These are phyloP conservation scores for Anarhynchus alexandrinus DNA, from an alignment of 2,113 vertebrate genomes.

Conservation along the genomic window DNA sequence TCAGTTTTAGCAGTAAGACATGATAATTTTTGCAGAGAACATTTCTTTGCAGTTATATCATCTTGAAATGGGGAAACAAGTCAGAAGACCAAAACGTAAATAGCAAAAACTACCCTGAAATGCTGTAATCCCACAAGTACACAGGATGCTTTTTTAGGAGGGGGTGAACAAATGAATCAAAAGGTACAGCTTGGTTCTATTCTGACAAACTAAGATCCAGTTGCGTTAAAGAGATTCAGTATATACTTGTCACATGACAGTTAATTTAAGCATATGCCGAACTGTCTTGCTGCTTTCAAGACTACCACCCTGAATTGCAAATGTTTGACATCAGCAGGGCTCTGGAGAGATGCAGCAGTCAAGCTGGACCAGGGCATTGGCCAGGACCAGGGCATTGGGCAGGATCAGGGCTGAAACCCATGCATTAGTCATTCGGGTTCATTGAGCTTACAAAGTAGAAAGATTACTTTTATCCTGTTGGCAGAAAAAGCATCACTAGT, in stretches of 20 bases:
- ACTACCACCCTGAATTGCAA: not conserved
- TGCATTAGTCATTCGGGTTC: not conserved
- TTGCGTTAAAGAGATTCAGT: not conserved
- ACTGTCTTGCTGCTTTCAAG: not conserved
- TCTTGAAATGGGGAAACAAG: not conserved
- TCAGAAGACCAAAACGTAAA: constrained; percentile 14
- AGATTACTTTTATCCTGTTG: constrained; percentile 6
- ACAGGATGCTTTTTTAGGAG: not conserved
- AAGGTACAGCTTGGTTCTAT: not conserved
- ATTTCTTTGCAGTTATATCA: constrained; percentile 24
- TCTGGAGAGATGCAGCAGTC: not conserved
- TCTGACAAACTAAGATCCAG: not conserved
- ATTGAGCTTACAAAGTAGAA: not conserved
- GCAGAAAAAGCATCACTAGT: not conserved
- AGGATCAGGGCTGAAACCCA: not conserved
- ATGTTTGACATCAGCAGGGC: not conserved
- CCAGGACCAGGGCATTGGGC: not conserved
- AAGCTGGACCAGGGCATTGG: not conserved
- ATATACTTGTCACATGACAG: not conserved
- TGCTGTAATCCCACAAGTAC: not conserved
- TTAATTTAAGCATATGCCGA: not conserved
- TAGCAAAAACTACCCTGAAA: not conserved
- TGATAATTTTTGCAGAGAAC: constrained; percentile 25
- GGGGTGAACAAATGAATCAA: not conserved
- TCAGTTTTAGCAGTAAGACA: constrained; percentile 6